Base-by-base conservation (phyloP, 2,113 vertebrate species). In the Caranx melampygus region DNA sequence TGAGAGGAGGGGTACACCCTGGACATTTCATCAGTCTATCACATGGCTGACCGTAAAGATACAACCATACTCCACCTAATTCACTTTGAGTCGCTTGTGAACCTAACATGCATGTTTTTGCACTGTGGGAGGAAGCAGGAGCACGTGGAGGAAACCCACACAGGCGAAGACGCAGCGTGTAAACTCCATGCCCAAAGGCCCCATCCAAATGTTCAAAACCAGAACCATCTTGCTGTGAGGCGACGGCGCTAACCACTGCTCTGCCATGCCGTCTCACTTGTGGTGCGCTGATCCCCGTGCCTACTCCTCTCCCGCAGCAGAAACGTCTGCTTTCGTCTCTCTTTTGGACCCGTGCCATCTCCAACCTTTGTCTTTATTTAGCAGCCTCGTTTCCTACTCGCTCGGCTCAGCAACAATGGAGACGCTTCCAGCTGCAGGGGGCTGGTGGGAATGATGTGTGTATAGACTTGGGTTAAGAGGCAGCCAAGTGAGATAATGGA, bases 401-500 rank as follows among this genome's bases (percentile, higher is more conserved):
- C 61, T 45, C 3, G 2, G 58, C 63, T 71, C 75, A 72, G 31
- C 58, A 71, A 78, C 49, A 84, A 79, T 12, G 9, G 58, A 66
- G 62, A 42, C 13, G 81, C 59, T 60, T 60, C 54, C 59, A 76
- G 81, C 71, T 55, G 3, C 12, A 42, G 35, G 21, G 26, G 26
- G 13, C 4, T 59, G 21, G 31, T 51, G 58, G 14, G 5, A 52
- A 20, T 67, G 68, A 26, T 16, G 37, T 45, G 57, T 60, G 26
- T 61, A 57, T 31, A 61, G 49, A 58, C 20, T 42, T 51, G 71
- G 44, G 65, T 87, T 52, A 77, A 86, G 58, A 83, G 72, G 72
- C 76, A 79, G 71, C 58, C 74, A 65, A 62, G 61, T 75, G 72
- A 55, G 57, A 86, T 79, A 78, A 83, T 81, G 70, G 68, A 79